Evolutionary conservation across 2,113 vertebrate species (phyloP).

Genomic region (Anser brachyrhynchus): DNA sequence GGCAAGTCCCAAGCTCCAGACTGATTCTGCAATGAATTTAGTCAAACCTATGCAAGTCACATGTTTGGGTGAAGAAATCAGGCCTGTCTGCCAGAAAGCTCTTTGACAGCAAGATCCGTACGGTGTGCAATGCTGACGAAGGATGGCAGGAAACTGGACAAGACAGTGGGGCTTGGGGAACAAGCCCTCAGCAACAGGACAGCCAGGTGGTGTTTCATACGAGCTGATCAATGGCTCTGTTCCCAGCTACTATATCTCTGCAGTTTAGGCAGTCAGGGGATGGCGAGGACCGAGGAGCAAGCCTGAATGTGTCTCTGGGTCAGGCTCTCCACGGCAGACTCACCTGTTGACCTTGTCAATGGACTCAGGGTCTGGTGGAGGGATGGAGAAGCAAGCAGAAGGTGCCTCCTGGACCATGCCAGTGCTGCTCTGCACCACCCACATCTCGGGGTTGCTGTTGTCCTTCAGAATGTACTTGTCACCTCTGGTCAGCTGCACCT

Average conservation of each 20-base stretch:
- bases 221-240: neutral
- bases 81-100: conserved; percentile 8
- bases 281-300: neutral
- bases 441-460: conserved; percentile 83
- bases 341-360: conserved; percentile 85
- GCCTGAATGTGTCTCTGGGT: neutral
- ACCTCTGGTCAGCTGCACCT: conserved; percentile 85
- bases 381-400: conserved; percentile 88
- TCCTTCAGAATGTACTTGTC: conserved; percentile 85
- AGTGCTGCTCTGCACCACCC: conserved; percentile 79
- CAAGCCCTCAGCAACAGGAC: neutral
- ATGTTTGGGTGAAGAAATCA: conserved; percentile 15
- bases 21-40: conserved; percentile 48
- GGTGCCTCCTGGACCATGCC: conserved; percentile 82
- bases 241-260: neutral
- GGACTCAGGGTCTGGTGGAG: conserved; percentile 86
- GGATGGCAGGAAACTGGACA: neutral
- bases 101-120: neutral
- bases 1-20: conserved; percentile 34
- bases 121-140: neutral
- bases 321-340: neutral
- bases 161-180: neutral
- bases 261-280: neutral
- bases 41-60: conserved; percentile 4
- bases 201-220: neutral